phyloP scores from a whole-genome alignment of 2,113 vertebrate species.

The Cervus canadensis region DNA sequence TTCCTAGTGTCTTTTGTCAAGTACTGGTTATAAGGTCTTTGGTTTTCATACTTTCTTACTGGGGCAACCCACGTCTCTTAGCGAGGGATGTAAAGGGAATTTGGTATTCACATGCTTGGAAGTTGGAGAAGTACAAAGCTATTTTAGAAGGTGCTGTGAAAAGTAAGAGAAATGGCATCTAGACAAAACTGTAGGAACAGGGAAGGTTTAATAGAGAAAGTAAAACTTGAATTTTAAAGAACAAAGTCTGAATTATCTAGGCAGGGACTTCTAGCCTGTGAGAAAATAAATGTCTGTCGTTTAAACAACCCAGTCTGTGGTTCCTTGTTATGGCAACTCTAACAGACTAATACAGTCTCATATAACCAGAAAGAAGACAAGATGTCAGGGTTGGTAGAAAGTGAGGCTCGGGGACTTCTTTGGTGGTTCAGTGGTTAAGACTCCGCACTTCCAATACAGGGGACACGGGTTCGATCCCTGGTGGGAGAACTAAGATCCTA shows the following conservation, averaged over 20 bases:
- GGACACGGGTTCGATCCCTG: neutral
- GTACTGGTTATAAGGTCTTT: neutral
- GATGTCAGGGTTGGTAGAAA: neutral
- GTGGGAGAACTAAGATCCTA: neutral
- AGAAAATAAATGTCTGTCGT: neutral
- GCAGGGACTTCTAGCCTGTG: neutral
- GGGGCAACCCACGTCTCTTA: neutral
- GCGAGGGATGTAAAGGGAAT: neutral
- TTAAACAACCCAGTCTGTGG: neutral
- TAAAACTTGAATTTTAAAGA: neutral
- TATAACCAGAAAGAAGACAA: neutral
- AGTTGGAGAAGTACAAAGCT: neutral
- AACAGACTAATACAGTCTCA: neutral
- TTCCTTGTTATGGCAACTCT: neutral
- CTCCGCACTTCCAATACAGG: rapidly evolving
- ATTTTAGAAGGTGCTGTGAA: neutral
- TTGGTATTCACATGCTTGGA: neutral
- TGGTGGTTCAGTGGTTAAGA: neutral
- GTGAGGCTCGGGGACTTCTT: neutral
- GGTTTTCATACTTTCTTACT: neutral
- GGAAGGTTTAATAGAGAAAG: neutral
- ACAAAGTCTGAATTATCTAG: neutral
- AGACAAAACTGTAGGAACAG: neutral
- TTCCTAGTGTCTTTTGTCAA: neutral
- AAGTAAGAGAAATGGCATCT: neutral